phyloP scores from a whole-genome alignment of 2,113 vertebrate species.

The Phyllopteryx taeniolatus region DNA sequence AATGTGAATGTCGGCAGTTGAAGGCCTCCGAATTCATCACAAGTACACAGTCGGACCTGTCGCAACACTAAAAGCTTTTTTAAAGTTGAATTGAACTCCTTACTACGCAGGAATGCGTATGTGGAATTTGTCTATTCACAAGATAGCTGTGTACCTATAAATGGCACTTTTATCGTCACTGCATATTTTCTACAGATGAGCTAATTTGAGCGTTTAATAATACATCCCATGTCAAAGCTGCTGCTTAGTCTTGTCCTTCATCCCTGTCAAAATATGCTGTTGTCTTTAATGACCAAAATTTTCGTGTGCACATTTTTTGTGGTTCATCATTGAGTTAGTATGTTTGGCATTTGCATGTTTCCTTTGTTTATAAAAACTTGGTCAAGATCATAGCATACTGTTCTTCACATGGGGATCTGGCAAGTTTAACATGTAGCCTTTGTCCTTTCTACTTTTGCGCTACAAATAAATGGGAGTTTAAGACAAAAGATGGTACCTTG shows the following conservation, averaged over 20 bases:
- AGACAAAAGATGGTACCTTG: conserved; percentile 12
- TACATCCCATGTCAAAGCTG: conserved; percentile 27
- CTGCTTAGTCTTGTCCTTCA: conserved; percentile 9
- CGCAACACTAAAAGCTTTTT: conserved; percentile 19
- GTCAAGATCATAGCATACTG: conserved; percentile 36
- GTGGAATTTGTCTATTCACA: conserved; percentile 8
- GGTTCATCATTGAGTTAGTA: conserved; percentile 13
- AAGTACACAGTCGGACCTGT: neutral
- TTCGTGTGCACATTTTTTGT: conserved; percentile 17
- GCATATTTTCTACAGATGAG: neutral
- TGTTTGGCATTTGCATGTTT: conserved; percentile 33
- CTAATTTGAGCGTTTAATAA: neutral
- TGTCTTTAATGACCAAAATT: conserved; percentile 33
- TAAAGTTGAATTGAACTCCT: conserved; percentile 11
- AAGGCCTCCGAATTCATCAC: conserved; percentile 14
- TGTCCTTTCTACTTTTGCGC: conserved; percentile 54
- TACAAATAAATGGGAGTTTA: conserved; percentile 66
- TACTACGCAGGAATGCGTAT: conserved; percentile 22
- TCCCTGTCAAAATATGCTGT: conserved; percentile 33
- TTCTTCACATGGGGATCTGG: conserved; percentile 24
- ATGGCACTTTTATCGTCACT: neutral
- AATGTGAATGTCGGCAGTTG: conserved; percentile 6
- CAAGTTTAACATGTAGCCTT: conserved; percentile 41
- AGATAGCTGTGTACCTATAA: neutral
- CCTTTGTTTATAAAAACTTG: conserved; percentile 16